Evolutionary conservation across 2,797 vertebrate species (phyloP).

Genomic region (Bryconaethiops microstoma): DNA sequence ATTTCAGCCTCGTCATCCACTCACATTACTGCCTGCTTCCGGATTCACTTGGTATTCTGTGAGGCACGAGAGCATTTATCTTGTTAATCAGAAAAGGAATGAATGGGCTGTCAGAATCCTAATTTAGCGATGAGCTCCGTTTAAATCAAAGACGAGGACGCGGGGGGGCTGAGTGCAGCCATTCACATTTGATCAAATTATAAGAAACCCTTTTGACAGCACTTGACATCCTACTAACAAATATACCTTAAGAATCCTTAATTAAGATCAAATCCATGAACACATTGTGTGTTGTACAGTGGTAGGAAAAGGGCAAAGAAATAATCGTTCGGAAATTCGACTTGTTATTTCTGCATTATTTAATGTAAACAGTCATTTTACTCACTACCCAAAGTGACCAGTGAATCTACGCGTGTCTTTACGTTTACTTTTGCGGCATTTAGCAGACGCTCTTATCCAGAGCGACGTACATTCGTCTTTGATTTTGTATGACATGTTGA

Average conservation of each 20-base stretch:
- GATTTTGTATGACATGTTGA: too few species aligned
- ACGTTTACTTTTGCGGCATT: too few species aligned
- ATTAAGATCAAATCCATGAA: background rate
- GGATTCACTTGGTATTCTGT: constrained; percentile 30
- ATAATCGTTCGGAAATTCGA: too few species aligned
- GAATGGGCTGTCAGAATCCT: constrained; percentile 29
- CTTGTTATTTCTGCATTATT: too few species aligned
- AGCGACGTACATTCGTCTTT: too few species aligned
- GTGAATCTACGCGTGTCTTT: too few species aligned
- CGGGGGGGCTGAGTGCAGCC: background rate
- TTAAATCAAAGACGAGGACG: background rate
- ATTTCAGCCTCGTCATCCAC: constrained; percentile 48
- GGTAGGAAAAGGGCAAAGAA: too few species aligned
- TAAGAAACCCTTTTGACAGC: background rate
- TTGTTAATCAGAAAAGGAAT: constrained; percentile 39
- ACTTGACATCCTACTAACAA: background rate
- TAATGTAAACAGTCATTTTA: too few species aligned
- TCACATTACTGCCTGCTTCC: constrained; percentile 49
- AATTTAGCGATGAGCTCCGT: constrained; percentile 38
- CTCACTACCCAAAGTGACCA: too few species aligned
- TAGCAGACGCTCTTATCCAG: too few species aligned
- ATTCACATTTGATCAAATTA: background rate
- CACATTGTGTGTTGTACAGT: too few species aligned
- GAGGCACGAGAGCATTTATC: constrained; percentile 41
- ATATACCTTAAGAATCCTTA: background rate